A percentile compares a stretch with the other conserved stretches of the same genome.
Conservation (phyloP, 2,888 invertebrate species). For the Philopedon plagiatum region DNA sequence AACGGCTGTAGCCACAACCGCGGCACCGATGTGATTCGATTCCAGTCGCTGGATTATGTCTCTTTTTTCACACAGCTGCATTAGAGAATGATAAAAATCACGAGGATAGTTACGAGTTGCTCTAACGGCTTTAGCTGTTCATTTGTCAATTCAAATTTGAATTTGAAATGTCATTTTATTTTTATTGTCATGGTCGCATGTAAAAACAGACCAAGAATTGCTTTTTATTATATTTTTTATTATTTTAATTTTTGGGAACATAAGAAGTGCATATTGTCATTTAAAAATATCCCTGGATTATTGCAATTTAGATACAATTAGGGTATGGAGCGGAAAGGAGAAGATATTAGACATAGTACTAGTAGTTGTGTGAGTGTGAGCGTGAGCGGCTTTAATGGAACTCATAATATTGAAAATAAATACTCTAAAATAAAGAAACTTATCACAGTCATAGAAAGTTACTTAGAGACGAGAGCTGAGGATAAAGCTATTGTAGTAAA, state of each 20-base stretch:
- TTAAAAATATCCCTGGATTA: neutral
- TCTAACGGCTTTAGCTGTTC: neutral
- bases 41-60: too few relatives aligned
- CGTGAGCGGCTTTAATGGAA: constrained; percentile 16
- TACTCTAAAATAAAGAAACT: constrained; percentile 54
- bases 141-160: constrained; percentile 13
- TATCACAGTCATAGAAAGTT: constrained; percentile 53
- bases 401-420: constrained; percentile 20
- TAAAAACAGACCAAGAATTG: neutral
- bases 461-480: constrained; percentile 54
- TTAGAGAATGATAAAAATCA: neutral
- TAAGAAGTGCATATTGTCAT: neutral
- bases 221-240: neutral
- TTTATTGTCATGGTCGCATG: constrained; percentile 2
- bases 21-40: too few relatives aligned
- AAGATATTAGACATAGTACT: neutral
- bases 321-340: neutral
- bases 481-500: constrained; percentile 55
- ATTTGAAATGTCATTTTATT: constrained; percentile 15
- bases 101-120: neutral
- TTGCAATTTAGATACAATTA: neutral
- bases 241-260: neutral
- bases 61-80: neutral
- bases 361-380: constrained; percentile 10
- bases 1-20: too few relatives aligned